phyloP scores from a whole-genome alignment of 1,140 invertebrate species.

The Oncopeltus fasciatus region DNA sequence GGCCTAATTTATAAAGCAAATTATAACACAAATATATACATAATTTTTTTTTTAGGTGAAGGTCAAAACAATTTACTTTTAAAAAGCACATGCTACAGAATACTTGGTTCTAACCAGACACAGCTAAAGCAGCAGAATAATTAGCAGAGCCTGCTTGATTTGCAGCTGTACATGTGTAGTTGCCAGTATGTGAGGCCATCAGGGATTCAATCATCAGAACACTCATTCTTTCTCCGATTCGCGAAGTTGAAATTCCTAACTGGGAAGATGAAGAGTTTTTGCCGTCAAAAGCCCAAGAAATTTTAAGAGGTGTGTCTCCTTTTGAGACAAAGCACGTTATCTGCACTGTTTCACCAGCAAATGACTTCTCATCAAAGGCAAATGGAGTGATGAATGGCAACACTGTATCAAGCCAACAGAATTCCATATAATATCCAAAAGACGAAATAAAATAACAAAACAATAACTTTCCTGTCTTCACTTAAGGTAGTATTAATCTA shows the following conservation, averaged over 20 bases:
- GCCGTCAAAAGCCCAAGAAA: conserved; percentile 31
- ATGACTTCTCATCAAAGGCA: conserved; percentile 42
- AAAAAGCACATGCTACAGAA: neutral
- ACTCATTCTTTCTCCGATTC: conserved; percentile 20
- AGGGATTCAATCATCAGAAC: conserved; percentile 22
- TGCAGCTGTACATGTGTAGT: conserved; percentile 60
- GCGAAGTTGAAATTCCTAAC: conserved; percentile 16
- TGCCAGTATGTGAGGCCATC: conserved; percentile 43
- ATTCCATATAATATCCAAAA: no score
- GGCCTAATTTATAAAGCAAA: no score
- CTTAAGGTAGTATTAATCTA: neutral
- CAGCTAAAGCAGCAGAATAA: conserved; percentile 36
- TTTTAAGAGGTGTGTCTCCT: conserved; percentile 22
- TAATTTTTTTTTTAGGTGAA: neutral
- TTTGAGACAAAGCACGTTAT: conserved; percentile 23
- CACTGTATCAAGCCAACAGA: conserved; percentile 30
- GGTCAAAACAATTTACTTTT: conserved; percentile 7
- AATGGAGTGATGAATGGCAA: conserved; percentile 46
- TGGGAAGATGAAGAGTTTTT: conserved; percentile 22
- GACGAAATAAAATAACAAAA: neutral
- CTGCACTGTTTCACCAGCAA: conserved; percentile 35
- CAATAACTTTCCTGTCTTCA: neutral
- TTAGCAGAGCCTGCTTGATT: conserved; percentile 33
- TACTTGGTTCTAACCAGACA: conserved; percentile 24
- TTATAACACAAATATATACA: no score